Evolutionary conservation across 2,888 invertebrate genomes (phyloP).

Genomic region (Campaea margaritaria): DNA sequence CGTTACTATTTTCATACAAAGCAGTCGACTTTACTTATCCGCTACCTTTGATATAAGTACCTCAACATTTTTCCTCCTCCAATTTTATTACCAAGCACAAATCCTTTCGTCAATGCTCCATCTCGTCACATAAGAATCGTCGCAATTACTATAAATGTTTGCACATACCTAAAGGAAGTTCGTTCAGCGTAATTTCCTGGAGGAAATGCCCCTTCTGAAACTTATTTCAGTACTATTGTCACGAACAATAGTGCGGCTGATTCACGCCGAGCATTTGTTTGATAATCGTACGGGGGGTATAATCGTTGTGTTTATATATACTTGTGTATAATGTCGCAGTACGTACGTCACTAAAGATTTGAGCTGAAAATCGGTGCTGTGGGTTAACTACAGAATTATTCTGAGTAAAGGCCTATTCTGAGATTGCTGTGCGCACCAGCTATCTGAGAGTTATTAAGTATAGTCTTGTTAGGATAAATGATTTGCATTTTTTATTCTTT

Average conservation of each 20-base stretch:
- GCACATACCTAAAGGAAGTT: conserved; percentile 42
- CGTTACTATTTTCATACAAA: background rate
- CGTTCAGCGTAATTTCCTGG: conserved; percentile 69
- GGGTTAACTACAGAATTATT: no score
- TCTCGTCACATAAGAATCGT: conserved; percentile 29
- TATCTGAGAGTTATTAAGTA: no score
- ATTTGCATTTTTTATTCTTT: no score
- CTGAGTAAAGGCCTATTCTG: no score
- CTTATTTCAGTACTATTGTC: conserved; percentile 75
- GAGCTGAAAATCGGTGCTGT: no score
- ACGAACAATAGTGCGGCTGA: conserved; percentile 73
- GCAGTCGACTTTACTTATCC: background rate
- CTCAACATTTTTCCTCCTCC: conserved; percentile 16
- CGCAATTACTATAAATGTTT: conserved; percentile 38
- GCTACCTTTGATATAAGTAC: conserved; percentile 4
- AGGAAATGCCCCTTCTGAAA: conserved; percentile 71
- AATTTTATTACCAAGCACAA: conserved; percentile 28
- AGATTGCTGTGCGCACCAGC: no score
- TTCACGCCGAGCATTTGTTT: conserved; percentile 62
- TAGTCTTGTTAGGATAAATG: no score
- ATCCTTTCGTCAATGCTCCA: conserved; percentile 42
- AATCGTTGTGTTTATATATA: conserved; percentile 1
- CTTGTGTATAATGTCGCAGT: no score
- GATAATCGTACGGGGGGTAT: conserved; percentile 6
- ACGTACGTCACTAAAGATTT: no score